Evolutionary conservation across 2,113 vertebrate genomes (phyloP), one percentile per base, ranked within the genome.

Genomic region (Hassar affinis): DNA sequence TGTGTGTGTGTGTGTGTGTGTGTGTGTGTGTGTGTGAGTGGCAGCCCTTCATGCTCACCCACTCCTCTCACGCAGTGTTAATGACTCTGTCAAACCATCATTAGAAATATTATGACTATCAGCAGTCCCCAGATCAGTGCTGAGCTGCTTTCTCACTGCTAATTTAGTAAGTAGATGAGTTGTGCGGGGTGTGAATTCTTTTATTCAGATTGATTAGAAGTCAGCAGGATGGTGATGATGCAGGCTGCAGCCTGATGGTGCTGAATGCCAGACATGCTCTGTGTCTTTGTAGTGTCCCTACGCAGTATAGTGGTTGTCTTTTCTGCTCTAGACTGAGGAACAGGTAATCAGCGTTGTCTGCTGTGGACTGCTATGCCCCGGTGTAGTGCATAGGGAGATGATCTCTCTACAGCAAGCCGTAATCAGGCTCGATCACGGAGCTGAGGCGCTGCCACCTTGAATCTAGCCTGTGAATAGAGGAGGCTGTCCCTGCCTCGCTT

Each of bases 341-440:
- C 59, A 64, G 84, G 54, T 87, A 85, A 87, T 87, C 86, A 84
- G 84, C 17, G 20, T 25, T 84, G 86, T 87, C 86, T 85, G 84
- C 81, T 62, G 72, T 14, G 33, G 78, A 64, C 33, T 22, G 86
- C 56, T 77, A 76, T 87, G 64, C 64, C 76, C 62, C 51, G 49
- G 81, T 78, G 54, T 72, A 66, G 62, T 56, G 35, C 69, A 42
- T 54, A 57, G 84, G 85, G 80, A 88, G 81, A 89, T 88, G 86
- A 88, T 88, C 86, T 91, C 79, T 80, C 85, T 42, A 66, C 54
- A 66, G 77, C 85, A 61, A 85, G 64, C 69, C 75, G 84, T 95
- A 94, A 94, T 93, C 90, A 89, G 86, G 89, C 82, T 89, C 91
- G 92, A 94, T 92, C 88, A 89, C 89, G 90, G 92, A 87, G 90